phyloP scores from a whole-genome alignment of 2,888 invertebrate species.

The Cactoblastis cactorum region DNA sequence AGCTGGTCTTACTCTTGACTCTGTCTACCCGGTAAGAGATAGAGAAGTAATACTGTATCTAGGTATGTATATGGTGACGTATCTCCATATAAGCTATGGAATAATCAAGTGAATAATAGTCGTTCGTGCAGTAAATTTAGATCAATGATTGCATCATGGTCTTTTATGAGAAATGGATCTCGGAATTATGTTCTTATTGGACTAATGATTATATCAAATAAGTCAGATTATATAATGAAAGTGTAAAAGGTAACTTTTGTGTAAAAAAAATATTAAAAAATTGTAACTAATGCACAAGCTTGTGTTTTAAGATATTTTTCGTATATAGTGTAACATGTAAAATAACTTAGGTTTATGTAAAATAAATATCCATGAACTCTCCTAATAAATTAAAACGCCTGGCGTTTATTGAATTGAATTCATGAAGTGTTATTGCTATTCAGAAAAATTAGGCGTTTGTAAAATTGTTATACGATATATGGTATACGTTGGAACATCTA shows the following conservation, averaged over 20 bases:
- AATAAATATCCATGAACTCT: no score
- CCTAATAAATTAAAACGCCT: not conserved
- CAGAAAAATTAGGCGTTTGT: not conserved
- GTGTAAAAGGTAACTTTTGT: not conserved
- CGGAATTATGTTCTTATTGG: not conserved
- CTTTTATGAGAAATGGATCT: not conserved
- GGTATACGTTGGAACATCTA: no score
- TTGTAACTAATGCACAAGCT: not conserved
- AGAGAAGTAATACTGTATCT: no score
- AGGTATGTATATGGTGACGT: no score
- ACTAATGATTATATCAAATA: no score
- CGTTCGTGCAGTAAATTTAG: not conserved
- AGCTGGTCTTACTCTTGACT: no score
- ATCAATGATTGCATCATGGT: not conserved
- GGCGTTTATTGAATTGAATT: not conserved
- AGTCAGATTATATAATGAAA: no score
- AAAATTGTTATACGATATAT: not conserved
- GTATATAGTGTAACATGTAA: not conserved
- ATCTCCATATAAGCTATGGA: not conserved
- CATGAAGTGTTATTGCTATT: not conserved
- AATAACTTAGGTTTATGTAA: no score
- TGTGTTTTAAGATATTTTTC: slow-evolving; percentile 8
- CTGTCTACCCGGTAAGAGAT: no score
- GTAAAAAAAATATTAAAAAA: slow-evolving; percentile 4
- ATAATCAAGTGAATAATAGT: not conserved